Evolutionary conservation across 2,113 vertebrate species (phyloP), one percentile per base, ranked within the genome.

Genomic region (Xiphophorus hellerii): DNA sequence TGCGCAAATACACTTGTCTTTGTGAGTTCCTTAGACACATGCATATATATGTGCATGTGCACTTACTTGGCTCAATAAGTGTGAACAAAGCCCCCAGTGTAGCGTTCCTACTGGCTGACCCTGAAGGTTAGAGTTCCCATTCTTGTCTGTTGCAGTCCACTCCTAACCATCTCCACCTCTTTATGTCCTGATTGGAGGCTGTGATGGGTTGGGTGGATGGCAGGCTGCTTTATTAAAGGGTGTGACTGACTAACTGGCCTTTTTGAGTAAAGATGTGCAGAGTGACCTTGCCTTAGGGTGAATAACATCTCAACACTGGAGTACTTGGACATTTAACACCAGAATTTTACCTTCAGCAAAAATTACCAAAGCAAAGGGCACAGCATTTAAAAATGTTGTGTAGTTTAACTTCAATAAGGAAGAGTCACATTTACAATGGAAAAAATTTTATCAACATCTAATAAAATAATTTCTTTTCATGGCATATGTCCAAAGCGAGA

Each of bases 11-110:
- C 62, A 37, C 33, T 71, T 62, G 65, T 17, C 29, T 66, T 63
- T 80, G 73, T 28, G 6, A 51, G 51, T 71, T 37, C 54, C 62
- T n/a, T 64, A 61, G 67, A 44, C 71, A 20, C 33, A 11, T 61
- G 17, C 12, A 29, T 82, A 70, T 54, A 48, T 62, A 63, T 37
- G 66, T 60, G 48, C 73, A 69, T 20, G 66, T 76, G 76, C 20
- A 39, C 42, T 67, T 76, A 29, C 66, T 76, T 74, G 28, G 11
- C 39, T 42, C 85, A 58, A 83, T 66, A 62, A 68, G 76, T 74
- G 76, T 85, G 85, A 91, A 92, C 90, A 92, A 92, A 91, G 84
- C 80, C 33, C 66, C 74, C 62, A 88, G 82, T 91, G 86, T 92
- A 66, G 69, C 48, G 68, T 84, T 86, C 54, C 73, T 76, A 65